Evolutionary conservation across 1,140 invertebrate genomes (phyloP).

Genomic region (Ridgeia piscesae): DNA sequence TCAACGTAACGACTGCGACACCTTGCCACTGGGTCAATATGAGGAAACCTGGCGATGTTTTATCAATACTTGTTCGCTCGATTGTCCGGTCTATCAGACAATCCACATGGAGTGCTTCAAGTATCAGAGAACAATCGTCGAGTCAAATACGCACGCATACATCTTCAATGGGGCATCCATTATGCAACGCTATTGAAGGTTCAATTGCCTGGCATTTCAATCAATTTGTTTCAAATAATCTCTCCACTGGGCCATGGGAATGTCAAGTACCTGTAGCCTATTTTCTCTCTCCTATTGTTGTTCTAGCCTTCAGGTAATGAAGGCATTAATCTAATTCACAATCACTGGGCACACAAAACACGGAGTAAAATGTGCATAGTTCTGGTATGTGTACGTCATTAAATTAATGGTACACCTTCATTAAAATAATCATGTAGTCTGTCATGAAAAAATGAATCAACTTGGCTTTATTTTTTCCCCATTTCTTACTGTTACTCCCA

Average conservation of each 20-base stretch:
- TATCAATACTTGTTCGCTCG: neutral
- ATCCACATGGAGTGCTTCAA: neutral
- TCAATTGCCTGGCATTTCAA: neutral
- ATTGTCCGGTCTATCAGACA: neutral
- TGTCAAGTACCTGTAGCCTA: neutral
- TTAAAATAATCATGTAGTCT: neutral
- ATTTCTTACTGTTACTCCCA: no score
- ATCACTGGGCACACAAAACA: neutral
- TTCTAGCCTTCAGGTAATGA: neutral
- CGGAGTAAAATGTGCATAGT: neutral
- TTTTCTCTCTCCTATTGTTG: neutral
- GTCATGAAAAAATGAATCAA: neutral
- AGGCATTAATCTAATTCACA: neutral
- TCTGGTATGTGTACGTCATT: neutral
- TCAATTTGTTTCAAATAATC: conserved; percentile 6
- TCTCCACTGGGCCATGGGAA: neutral
- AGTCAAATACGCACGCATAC: neutral
- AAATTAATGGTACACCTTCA: neutral
- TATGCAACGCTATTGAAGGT: neutral
- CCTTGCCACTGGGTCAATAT: neutral
- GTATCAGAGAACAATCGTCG: neutral
- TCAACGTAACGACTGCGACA: neutral
- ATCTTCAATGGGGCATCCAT: neutral
- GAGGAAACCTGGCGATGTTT: neutral
- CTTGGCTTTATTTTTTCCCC: no score